Evolutionary conservation across 30 jellyfish, hydroid and myxozoan genomes (phyloP), one percentile per base, ranked within the genome.

Genomic region (Sanderia malayensis): DNA sequence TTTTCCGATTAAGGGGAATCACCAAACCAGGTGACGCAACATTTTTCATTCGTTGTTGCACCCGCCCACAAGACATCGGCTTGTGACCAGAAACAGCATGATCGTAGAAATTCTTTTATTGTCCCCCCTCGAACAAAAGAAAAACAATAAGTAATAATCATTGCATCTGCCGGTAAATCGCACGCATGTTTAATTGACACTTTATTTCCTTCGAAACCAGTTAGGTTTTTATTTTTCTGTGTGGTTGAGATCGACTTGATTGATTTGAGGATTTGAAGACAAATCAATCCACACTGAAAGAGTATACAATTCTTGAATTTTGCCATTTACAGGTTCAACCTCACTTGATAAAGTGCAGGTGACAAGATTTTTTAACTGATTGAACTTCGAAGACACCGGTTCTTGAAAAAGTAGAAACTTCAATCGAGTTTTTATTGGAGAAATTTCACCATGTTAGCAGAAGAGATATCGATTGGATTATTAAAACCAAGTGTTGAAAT

Each of bases 161-260:
- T 30, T 82, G 52, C 94, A 82, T 82, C 94, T 82, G 94, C 94
- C 94, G 82, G 94, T 62, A 71, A 73, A 47, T 44, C 44, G 76
- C 73, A 61, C 86, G 94, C 94, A 71, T 71, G 94, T 41, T 71
- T 67, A 27, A 67, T 82, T 71, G 63, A 82, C 75, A 30, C 76
- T 82, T 59, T 67, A 34, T 30, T 28, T 82, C 81, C 17, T 60
- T 45, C n/a, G n/a, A n/a, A n/a, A n/a, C n/a, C n/a, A n/a, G n/a
- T n/a, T n/a, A n/a, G n/a, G n/a, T n/a, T n/a, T n/a, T n/a, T n/a
- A n/a, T n/a, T n/a, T n/a, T n/a, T n/a, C n/a, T n/a, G n/a, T n/a
- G n/a, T n/a, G n/a, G n/a, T n/a, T n/a, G n/a, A n/a, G n/a, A n/a
- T n/a, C n/a, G n/a, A n/a, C n/a, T n/a, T n/a, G n/a, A n/a, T n/a